phyloP scores from a whole-genome alignment of 2,888 invertebrate genomes.

The Zygothrica quintamaculata region DNA sequence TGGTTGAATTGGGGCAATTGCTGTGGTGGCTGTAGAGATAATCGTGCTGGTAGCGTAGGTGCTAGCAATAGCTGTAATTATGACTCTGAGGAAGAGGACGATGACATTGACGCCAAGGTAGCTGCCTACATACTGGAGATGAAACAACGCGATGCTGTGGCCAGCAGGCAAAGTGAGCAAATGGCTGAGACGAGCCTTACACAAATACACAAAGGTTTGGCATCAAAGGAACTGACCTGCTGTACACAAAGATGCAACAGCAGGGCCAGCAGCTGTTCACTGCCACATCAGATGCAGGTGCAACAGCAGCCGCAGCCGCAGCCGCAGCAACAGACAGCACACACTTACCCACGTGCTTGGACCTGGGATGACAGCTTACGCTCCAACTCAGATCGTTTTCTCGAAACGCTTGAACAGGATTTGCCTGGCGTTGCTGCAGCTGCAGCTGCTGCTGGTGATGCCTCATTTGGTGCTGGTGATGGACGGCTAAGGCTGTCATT shows the following conservation, averaged over 20 bases:
- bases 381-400: slow-evolving; percentile 84
- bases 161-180: slow-evolving; percentile 63
- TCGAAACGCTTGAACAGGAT: slow-evolving; percentile 83
- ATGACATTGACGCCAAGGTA: slow-evolving; percentile 83
- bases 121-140: slow-evolving; percentile 81
- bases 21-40: slow-evolving; percentile 24
- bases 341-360: slow-evolving; percentile 73
- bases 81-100: slow-evolving; percentile 75
- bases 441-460: slow-evolving; percentile 22
- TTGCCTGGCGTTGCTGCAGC: slow-evolving; percentile 20
- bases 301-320: slow-evolving; percentile 31
- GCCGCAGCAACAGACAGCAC: slow-evolving; percentile 9
- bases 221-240: not conserved
- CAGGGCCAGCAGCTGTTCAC: slow-evolving; percentile 26
- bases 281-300: slow-evolving; percentile 25
- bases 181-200: slow-evolving; percentile 25
- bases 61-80: slow-evolving; percentile 55
- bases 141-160: slow-evolving; percentile 66
- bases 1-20: slow-evolving; percentile 35
- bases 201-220: not conserved
- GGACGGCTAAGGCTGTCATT: slow-evolving; percentile 43
- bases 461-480: slow-evolving; percentile 19
- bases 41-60: slow-evolving; percentile 48
- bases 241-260: not conserved
- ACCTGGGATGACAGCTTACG: slow-evolving; percentile 84